Percentiles rank a stretch among this genome's conserved stretches.
Evolutionary conservation across 2,888 invertebrate genomes (phyloP).

Genomic region (Ischnura elegans): DNA sequence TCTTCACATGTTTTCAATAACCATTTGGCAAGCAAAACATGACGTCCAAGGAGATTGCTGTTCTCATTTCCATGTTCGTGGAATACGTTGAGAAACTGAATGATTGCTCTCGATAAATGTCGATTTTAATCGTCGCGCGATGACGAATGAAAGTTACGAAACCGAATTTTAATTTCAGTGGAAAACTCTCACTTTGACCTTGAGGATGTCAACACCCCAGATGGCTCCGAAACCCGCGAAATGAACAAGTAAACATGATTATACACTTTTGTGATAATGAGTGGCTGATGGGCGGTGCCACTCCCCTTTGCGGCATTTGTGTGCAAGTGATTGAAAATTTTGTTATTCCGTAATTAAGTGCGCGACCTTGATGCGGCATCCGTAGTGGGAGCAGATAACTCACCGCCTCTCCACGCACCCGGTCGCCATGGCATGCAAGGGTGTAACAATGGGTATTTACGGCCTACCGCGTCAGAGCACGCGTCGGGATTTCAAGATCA

Average conservation of each 20-base stretch:
- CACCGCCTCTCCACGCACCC: neutral
- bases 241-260: neutral
- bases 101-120: no score
- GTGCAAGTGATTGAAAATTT: neutral
- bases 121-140: no score
- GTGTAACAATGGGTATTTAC: slow-evolving; percentile 10
- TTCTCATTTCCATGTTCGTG: no score
- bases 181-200: neutral
- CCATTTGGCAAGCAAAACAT: no score
- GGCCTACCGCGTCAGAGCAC: neutral
- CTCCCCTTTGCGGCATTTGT: neutral
- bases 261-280: neutral
- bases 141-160: no score
- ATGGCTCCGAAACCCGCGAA: neutral
- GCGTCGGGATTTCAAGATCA: slow-evolving; percentile 19
- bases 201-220: neutral
- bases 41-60: no score
- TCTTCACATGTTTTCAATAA: no score
- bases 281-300: neutral
- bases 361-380: neutral
- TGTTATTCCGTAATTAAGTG: neutral
- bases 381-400: neutral
- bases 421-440: neutral
- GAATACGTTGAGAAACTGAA: no score
- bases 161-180: no score